phyloP scores from a whole-genome alignment of 2,113 vertebrate species.

The Ranitomeya imitator region DNA sequence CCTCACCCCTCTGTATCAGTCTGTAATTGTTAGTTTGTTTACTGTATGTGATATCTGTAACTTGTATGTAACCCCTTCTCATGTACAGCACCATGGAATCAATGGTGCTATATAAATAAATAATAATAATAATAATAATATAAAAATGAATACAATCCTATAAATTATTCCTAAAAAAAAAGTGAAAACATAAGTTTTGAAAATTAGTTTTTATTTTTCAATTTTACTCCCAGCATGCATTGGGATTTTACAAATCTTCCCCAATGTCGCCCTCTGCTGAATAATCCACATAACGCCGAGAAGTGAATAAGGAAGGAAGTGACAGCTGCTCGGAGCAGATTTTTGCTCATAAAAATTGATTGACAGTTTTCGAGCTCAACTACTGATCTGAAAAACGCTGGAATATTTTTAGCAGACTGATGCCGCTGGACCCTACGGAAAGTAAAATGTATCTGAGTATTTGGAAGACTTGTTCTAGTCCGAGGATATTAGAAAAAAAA shows the following conservation, averaged over 20 bases:
- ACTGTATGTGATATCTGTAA: no score
- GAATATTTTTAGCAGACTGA: neutral
- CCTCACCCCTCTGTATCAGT: no score
- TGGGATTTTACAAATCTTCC: neutral
- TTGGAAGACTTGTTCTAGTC: neutral
- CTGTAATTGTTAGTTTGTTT: no score
- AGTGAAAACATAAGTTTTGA: neutral
- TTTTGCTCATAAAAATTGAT: neutral
- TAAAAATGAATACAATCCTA: no score
- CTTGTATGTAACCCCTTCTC: no score
- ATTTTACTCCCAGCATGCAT: neutral
- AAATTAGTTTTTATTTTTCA: neutral
- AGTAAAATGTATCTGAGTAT: neutral
- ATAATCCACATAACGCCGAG: neutral
- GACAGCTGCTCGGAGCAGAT: constrained; percentile 5
- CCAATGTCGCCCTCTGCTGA: neutral
- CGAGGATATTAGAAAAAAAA: neutral
- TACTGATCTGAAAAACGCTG: neutral
- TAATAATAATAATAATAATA: no score
- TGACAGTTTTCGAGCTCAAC: neutral
- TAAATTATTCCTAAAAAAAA: neutral
- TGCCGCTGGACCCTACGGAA: neutral
- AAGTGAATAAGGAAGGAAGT: neutral
- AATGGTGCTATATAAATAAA: no score
- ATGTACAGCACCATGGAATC: no score